phyloP scores from a whole-genome alignment of 2,888 invertebrate species.

The Serripes groenlandicus region DNA sequence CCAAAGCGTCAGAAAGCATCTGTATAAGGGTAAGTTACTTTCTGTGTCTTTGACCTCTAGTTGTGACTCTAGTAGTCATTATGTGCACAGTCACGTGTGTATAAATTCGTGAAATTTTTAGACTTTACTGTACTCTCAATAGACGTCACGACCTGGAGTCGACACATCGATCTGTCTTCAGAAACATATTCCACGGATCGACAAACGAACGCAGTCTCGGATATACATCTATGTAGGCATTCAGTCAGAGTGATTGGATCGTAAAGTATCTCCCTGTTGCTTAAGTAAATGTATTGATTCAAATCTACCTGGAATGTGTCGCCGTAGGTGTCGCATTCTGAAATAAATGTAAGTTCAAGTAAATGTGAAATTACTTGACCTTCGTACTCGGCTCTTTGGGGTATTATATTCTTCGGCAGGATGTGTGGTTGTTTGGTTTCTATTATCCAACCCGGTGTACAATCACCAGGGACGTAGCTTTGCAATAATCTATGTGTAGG shows the following conservation, averaged over 20 bases:
- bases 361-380: too few relatives aligned
- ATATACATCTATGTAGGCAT: neutral
- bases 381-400: too few relatives aligned
- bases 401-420: too few relatives aligned
- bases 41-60: neutral
- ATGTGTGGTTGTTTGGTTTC: too few relatives aligned
- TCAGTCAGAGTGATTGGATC: too few relatives aligned
- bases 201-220: neutral
- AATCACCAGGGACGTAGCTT: too few relatives aligned
- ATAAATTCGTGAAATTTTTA: neutral
- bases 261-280: neutral
- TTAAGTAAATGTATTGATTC: neutral
- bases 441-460: too few relatives aligned
- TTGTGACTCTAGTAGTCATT: neutral
- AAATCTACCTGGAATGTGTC: neutral
- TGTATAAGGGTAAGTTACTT: too few relatives aligned
- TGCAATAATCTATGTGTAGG: too few relatives aligned
- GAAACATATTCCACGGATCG: neutral
- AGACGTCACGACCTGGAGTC: neutral
- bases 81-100: neutral
- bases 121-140: neutral
- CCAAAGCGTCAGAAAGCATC: too few relatives aligned
- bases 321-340: neutral
- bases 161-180: neutral
- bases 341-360: too few relatives aligned